Conservation (phyloP, 2,888 invertebrate genomes). For the Yponomeuta sedellus region DNA sequence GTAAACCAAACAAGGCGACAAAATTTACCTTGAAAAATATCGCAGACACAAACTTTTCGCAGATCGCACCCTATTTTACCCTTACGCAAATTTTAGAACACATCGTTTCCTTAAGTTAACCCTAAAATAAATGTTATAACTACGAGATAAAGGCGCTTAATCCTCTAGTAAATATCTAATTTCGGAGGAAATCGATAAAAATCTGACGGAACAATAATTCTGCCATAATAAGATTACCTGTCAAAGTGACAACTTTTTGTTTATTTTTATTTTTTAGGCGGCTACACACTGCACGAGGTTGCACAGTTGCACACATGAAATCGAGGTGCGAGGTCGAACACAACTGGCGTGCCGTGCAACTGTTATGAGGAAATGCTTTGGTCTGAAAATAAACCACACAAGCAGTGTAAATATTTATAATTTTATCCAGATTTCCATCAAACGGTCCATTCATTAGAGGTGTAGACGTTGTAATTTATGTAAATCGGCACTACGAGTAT, state of each 20-base stretch:
- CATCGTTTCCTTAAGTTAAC: constrained; percentile 31
- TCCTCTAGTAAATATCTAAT: not conserved
- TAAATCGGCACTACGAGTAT: too few species aligned
- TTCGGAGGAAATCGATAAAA: constrained; percentile 18
- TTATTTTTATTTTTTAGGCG: constrained; percentile 19
- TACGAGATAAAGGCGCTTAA: not conserved
- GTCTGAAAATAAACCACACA: not conserved
- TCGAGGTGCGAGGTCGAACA: not conserved
- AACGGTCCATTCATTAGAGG: too few species aligned
- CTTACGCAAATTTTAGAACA: constrained; percentile 28
- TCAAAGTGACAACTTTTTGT: constrained; percentile 42
- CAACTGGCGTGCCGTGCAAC: not conserved
- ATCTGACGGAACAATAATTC: constrained; percentile 1
- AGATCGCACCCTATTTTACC: constrained; percentile 13
- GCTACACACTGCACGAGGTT: constrained; percentile 11
- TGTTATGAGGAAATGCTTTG: not conserved
- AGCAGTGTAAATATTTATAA: not conserved
- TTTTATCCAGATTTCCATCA: not conserved
- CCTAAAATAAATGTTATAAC: not conserved
- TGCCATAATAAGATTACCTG: constrained; percentile 45
- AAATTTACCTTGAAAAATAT: constrained; percentile 27
- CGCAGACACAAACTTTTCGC: constrained; percentile 27
- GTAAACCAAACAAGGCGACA: constrained; percentile 26
- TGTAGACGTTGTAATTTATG: too few species aligned
- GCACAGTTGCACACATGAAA: not conserved